Conservation (phyloP, 1,140 invertebrate genomes). For the Cotesia glomerata region DNA sequence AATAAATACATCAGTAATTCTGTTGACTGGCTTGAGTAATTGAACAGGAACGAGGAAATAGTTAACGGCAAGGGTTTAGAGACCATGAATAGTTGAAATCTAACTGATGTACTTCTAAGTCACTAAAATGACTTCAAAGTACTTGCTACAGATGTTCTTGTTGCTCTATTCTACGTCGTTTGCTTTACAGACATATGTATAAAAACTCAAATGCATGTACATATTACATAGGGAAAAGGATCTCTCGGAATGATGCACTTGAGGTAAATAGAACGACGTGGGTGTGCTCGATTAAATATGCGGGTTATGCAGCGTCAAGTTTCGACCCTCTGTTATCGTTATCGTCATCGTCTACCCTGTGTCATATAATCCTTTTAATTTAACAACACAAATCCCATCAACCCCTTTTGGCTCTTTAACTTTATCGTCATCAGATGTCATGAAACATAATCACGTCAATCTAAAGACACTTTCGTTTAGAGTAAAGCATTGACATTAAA, state of each 20-base stretch:
- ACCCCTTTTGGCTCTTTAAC: not conserved
- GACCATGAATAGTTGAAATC: too few species aligned
- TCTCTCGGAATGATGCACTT: not conserved
- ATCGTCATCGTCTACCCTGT: not conserved
- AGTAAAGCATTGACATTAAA: not conserved
- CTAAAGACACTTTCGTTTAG: not conserved
- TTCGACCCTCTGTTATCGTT: not conserved
- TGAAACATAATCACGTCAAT: not conserved
- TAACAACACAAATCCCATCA: not conserved
- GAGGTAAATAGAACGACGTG: slow-evolving; percentile 5
- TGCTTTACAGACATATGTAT: not conserved
- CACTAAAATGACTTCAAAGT: too few species aligned
- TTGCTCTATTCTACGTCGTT: too few species aligned
- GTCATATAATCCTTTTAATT: not conserved
- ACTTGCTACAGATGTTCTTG: too few species aligned
- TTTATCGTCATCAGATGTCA: not conserved
- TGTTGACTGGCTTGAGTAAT: too few species aligned
- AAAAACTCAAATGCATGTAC: not conserved
- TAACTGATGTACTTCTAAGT: too few species aligned
- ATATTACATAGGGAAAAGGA: not conserved
- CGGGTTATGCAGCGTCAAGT: not conserved
- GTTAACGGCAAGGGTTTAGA: too few species aligned
- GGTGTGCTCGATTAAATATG: not conserved
- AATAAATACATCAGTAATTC: too few species aligned
- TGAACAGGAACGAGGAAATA: too few species aligned